Base-by-base conservation (phyloP, 2,113 vertebrate genomes). In the Ibidorhyncha struthersii region DNA sequence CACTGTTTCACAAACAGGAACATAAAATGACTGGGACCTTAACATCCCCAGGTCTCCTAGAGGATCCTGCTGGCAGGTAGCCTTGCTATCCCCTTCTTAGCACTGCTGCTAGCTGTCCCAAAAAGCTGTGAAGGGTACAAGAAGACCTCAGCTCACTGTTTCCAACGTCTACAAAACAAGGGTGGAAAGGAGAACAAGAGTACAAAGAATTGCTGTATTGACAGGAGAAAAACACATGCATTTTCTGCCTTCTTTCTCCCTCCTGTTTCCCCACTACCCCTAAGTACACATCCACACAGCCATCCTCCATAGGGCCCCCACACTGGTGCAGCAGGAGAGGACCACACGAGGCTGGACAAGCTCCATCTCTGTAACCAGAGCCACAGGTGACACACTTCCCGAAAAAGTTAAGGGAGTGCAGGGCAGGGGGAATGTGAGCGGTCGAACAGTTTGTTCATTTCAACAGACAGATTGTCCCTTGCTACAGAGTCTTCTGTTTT, bases 401-500 rank as follows among this genome's bases (percentile, higher is more conserved):
- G 6, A 45, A 90, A 56, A 91, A 92, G 78, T 70, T 93, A 91
- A 97, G 62, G 69, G 58, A 94, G 50, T 0, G 47, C 82, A 76
- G 73, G 69, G 72, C 61, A 91, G 73, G 69, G 67, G 78, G 86
- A 97, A 74, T 2, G 7, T 7, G 4, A 96, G 73, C 1, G 14
- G 91, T 74, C 0, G 2, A 92, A 91, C 93, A 97, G 96, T 89
- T 96, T 96, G 96, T 81, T 95, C 92, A 80, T 90, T 97, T 96
- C 97, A 97, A 96, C 89, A 96, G 95, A 97, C 97, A 96, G 96
- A 97, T 90, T 95, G 93, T 95, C 87, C 90, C 92, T 72, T 59
- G 94, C 89, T 93, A 69, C 82, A 38, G 93, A 97, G 86, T 83
- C 96, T 94, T 97, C 88, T 89, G 78, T 67, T 95, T 83, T 97